Percentiles rank a stretch among this genome's conserved stretches.
These are phyloP conservation scores for Apolygus lucorum DNA, from an alignment of 1,140 invertebrate species.

Conservation along the genomic window DNA sequence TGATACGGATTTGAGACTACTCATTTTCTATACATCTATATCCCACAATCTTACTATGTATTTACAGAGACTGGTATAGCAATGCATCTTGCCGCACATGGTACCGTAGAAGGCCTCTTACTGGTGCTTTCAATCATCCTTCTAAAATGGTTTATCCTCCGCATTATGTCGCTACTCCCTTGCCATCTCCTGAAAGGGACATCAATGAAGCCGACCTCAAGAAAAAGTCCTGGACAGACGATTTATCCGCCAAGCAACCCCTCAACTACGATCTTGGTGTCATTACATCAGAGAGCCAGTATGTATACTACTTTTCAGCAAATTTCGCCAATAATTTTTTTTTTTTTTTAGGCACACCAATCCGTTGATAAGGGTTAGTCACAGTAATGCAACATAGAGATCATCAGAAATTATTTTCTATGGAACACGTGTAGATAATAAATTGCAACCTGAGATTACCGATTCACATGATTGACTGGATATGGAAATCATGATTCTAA, in stretches of 20 bases:
- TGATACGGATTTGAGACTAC: no score
- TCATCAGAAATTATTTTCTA: no score
- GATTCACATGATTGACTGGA: no score
- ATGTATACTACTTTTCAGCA: constrained; percentile 40
- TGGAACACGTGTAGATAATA: no score
- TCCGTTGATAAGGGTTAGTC: no score
- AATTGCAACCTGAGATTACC: no score
- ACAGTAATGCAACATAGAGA: no score
- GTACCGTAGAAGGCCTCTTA: constrained; percentile 69
- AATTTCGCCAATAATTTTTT: background rate
- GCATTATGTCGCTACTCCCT: constrained; percentile 66
- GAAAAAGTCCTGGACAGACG: constrained; percentile 53
- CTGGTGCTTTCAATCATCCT: constrained; percentile 75
- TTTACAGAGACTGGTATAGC: constrained; percentile 69
- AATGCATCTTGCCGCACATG: constrained; percentile 79
- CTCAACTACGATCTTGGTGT: constrained; percentile 74
- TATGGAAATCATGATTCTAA: no score
- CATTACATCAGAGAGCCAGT: constrained; percentile 79
- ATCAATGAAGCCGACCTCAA: constrained; percentile 40
- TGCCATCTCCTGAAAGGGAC: constrained; percentile 52
- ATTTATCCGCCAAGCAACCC: constrained; percentile 62
- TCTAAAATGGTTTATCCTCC: constrained; percentile 92
- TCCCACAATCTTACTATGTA: no score
- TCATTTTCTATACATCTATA: no score
- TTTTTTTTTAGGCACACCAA: no score